Percentiles rank a stretch among this genome's conserved stretches.
These are phyloP conservation scores for Rhagonycha lutea DNA, from an alignment of 2,888 invertebrate species.

Conservation along the genomic window DNA sequence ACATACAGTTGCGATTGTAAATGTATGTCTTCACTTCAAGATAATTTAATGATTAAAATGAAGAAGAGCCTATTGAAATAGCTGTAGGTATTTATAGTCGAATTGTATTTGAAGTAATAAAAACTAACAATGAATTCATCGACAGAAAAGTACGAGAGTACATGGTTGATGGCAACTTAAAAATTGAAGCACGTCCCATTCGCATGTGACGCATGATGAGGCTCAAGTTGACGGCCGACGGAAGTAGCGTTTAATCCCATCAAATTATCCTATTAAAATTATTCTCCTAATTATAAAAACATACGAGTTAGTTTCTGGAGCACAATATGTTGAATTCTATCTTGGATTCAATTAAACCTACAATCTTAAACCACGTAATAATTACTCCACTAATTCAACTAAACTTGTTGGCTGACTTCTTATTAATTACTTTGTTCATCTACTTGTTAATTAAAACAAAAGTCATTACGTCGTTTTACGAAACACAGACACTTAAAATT, in stretches of 20 bases:
- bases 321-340: conserved; percentile 9
- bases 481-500: background rate
- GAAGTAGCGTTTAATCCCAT: conserved; percentile 52
- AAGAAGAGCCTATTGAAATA: background rate
- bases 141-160: background rate
- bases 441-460: conserved; percentile 19
- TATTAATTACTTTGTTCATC: conserved; percentile 24
- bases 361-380: conserved; percentile 25
- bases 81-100: background rate
- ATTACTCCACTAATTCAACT: conserved; percentile 23
- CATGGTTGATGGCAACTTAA: conserved; percentile 5
- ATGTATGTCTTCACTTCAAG: background rate
- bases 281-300: conserved; percentile 50
- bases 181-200: conserved; percentile 29
- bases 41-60: background rate
- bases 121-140: conserved; percentile 19
- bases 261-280: conserved; percentile 54
- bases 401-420: conserved; percentile 11
- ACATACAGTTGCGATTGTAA: background rate
- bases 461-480: background rate
- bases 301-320: conserved; percentile 25
- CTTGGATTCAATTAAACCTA: conserved; percentile 8
- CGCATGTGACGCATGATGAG: conserved; percentile 30
- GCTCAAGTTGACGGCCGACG: conserved; percentile 39
- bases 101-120: conserved; percentile 4